Conservation (phyloP, 2,113 vertebrate genomes). For the Lagopus leucura region DNA sequence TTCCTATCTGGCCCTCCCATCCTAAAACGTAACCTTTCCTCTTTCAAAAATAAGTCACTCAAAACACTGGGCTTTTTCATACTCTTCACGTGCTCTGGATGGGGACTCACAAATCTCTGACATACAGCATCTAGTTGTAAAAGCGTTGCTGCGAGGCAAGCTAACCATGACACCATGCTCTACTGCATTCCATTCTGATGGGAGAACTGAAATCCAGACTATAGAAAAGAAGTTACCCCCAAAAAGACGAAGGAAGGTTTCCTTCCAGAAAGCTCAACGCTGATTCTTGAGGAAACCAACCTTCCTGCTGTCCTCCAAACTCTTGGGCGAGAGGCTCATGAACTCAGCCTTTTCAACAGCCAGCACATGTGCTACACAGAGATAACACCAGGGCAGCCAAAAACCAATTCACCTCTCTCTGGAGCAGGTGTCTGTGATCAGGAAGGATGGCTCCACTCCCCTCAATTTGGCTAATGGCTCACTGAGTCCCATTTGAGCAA, state of each 20-base stretch:
- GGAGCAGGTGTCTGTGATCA: neutral
- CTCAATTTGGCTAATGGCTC: neutral
- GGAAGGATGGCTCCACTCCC: neutral
- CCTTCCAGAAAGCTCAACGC: neutral
- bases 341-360: neutral
- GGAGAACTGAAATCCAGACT: neutral
- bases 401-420: neutral
- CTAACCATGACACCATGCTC: too few relatives aligned
- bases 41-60: fast-evolving
- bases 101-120: neutral
- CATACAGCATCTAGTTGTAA: fast-evolving
- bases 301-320: neutral
- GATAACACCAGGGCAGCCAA: neutral
- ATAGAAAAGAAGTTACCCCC: fast-evolving
- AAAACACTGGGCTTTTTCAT: neutral
- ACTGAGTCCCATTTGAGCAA: neutral
- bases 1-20: neutral
- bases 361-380: neutral
- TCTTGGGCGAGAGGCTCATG: neutral
- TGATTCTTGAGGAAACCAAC: fast-evolving
- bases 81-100: fast-evolving
- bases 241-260: fast-evolving
- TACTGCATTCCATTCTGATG: neutral
- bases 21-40: neutral
- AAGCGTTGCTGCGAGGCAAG: neutral